Conservation (phyloP, 1,140 invertebrate species). For the Ostrea denselamellosa region DNA sequence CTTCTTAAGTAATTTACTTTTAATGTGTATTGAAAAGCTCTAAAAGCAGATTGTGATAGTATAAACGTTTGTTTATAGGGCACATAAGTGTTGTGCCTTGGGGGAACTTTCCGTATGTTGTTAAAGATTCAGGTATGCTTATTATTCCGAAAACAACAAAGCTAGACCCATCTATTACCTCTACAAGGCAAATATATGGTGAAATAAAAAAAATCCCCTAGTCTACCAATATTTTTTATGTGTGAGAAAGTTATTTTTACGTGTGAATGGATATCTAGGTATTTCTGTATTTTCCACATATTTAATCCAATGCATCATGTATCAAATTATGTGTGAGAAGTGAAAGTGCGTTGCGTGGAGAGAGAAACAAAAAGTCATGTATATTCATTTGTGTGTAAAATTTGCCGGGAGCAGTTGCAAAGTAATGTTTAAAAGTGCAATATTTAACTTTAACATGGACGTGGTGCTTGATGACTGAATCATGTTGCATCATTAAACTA, state of each 20-base stretch:
- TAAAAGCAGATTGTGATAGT: constrained; percentile 28
- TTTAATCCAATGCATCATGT: constrained; percentile 9
- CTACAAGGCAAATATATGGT: background rate
- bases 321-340: background rate
- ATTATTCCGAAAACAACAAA: constrained; percentile 35
- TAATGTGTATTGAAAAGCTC: constrained; percentile 15
- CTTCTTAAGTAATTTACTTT: constrained; percentile 6
- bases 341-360: background rate
- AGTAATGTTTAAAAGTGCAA: constrained; percentile 17
- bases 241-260: background rate
- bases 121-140: constrained; percentile 20
- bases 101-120: constrained; percentile 10
- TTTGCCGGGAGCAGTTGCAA: constrained; percentile 24
- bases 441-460: background rate
- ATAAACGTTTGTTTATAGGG: background rate
- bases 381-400: constrained; percentile 15
- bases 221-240: background rate
- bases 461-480: background rate
- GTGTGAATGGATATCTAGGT: background rate
- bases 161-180: constrained; percentile 20
- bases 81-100: background rate
- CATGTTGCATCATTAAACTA: constrained; percentile 12
- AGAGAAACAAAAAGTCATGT: background rate
- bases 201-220: background rate
- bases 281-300: background rate